These are phyloP conservation scores for Pomacea maculata DNA, from an alignment of 1,140 invertebrate genomes.

Conservation along the genomic window DNA sequence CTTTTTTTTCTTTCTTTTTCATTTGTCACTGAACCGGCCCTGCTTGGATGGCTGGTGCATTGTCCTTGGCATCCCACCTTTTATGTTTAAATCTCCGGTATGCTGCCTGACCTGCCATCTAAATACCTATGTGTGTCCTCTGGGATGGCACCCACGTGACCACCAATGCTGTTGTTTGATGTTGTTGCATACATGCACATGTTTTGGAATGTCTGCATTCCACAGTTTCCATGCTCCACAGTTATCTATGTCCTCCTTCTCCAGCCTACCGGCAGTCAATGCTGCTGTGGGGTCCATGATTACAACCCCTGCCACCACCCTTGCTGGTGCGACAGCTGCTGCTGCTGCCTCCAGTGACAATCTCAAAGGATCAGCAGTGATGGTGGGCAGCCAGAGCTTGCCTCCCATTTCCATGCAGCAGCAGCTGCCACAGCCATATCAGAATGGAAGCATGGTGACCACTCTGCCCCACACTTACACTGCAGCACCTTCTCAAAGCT, in stretches of 20 bases:
- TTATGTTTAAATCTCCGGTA: no score
- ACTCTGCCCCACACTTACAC: neutral
- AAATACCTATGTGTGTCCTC: no score
- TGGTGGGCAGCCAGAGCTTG: neutral
- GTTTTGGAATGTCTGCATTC: neutral
- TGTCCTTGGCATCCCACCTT: no score
- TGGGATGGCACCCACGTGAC: no score
- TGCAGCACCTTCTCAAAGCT: neutral
- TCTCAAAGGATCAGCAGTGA: neutral
- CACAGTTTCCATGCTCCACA: conserved; percentile 5
- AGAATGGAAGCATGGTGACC: conserved; percentile 15
- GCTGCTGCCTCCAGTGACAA: neutral
- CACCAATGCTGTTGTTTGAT: no score
- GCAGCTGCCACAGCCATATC: neutral
- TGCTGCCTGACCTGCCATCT: no score
- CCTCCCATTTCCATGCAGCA: neutral
- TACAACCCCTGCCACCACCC: no score
- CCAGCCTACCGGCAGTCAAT: conserved; percentile 16
- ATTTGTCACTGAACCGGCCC: no score
- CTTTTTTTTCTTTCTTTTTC: no score
- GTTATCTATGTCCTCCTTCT: conserved; percentile 25
- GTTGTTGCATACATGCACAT: no score
- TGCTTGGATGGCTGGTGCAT: no score
- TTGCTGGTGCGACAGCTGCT: neutral
- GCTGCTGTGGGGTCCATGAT: neutral